A percentile compares a stretch with the other conserved stretches of the same genome.
Conservation (phyloP, 2,113 vertebrate species). For the Chloroceryle aenea region DNA sequence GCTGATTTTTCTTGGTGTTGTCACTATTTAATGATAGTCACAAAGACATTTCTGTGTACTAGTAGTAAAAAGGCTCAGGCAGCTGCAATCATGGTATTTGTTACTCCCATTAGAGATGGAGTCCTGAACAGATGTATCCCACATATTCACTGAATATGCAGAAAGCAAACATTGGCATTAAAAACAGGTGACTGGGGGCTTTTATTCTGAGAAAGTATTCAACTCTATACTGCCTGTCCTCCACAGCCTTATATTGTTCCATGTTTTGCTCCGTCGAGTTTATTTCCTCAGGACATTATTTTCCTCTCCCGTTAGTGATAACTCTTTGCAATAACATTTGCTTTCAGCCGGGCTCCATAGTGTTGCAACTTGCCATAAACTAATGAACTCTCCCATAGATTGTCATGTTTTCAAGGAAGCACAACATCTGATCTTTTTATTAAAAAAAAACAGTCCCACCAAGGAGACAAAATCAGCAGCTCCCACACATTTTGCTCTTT, state of each 20-base stretch:
- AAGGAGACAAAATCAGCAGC: conserved; percentile 56
- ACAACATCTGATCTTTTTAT: conserved; percentile 50
- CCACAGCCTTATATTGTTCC: background rate
- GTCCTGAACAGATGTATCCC: background rate
- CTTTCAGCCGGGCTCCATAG: background rate
- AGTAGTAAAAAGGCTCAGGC: background rate
- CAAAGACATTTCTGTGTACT: background rate
- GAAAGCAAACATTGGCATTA: conserved; percentile 21
- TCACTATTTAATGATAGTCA: background rate
- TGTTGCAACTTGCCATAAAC: conserved; percentile 33
- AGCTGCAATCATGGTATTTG: background rate
- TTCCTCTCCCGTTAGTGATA: conserved; percentile 37
- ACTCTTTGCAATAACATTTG: conserved; percentile 53
- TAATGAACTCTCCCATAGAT: conserved; percentile 59
- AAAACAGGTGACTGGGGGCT: conserved; percentile 21
- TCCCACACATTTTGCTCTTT: conserved; percentile 58
- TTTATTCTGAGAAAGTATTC: conserved; percentile 30
- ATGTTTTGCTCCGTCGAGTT: background rate
- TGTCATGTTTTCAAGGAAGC: conserved; percentile 14
- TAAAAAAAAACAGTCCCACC: conserved; percentile 36
- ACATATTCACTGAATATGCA: background rate
- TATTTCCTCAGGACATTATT: conserved; percentile 42
- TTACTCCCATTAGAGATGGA: background rate
- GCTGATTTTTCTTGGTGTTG: background rate
- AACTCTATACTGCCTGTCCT: background rate